Evolutionary conservation across 2,797 vertebrate species (phyloP), one percentile per base, ranked within the genome.

Genomic region (Sparidentex hasta): DNA sequence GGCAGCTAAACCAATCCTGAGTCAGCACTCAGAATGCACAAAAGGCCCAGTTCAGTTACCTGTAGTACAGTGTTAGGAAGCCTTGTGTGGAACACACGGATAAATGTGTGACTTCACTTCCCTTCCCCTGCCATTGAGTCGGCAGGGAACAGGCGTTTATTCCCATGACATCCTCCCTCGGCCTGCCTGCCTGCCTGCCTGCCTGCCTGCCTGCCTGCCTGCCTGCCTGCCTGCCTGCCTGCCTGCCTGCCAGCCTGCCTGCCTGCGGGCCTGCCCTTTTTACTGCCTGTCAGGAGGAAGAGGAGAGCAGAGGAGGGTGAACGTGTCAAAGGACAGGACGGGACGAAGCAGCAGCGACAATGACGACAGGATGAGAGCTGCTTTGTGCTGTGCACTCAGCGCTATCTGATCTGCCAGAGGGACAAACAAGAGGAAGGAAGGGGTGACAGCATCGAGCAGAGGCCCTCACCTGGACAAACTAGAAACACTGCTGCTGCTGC

Each of bases 291-390:
- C 72, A 79, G 75, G 78, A 70, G 74, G 73, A 84, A 74, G 43
- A 57, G 74, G 65, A 76, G 51, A 78, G 66, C 71, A 65, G 50
- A 2, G 43, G 43, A 64, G 43, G 57, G 56, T 7, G 51, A 9
- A 21, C 38, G 65, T 71, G 79, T 87, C 76, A 78, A 74, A 81
- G 59, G 80, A 87, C 74, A 80, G 72, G 69, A 73, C 44, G 27
- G 74, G 73, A 63, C 46, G 18, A 64, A 74, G 46, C 72, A 16
- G 74, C 47, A 43, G 65, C 51, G 25, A 69, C 85, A 87, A 82
- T 80, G 82, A 63, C 76, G 7, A 44, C 86, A 88, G 91, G 89
- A 90, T 83, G 80, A 74, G 65, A 63, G 85, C 46, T 73, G 83
- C 81, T 82, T 78, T 61, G 69, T 77, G 65, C 74, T 2, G 63